Percentiles rank a stretch among this genome's conserved stretches.
Evolutionary conservation across 2,888 invertebrate species (phyloP).

Genomic region (Heteropelma amictum): DNA sequence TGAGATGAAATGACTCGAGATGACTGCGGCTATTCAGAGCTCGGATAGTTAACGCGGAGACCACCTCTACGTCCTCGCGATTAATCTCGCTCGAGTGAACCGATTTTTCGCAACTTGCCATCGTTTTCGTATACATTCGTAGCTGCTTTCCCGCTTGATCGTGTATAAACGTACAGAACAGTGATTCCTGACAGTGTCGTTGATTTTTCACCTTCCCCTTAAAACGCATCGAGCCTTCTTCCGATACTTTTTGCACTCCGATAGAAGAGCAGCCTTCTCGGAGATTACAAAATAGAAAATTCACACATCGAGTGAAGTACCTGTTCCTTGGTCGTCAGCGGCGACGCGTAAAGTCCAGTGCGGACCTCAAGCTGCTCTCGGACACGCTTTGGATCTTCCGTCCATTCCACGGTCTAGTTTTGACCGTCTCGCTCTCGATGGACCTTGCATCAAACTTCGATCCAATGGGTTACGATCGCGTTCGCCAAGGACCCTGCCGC

Average conservation of each 20-base stretch:
- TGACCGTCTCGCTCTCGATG: constrained; percentile 6
- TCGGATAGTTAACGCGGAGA: constrained; percentile 26
- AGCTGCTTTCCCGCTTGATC: not conserved
- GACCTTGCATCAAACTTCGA: constrained; percentile 43
- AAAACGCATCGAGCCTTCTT: too few relatives aligned
- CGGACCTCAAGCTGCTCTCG: too few relatives aligned
- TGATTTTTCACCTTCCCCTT: too few relatives aligned
- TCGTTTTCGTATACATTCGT: not conserved
- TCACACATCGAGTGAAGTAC: too few relatives aligned
- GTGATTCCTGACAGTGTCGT: too few relatives aligned
- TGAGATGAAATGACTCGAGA: constrained; percentile 35
- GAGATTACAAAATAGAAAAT: too few relatives aligned
- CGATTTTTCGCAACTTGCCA: constrained; percentile 18
- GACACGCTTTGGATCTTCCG: too few relatives aligned
- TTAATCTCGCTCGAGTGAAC: not conserved
- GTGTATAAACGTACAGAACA: not conserved
- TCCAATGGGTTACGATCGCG: constrained; percentile 50
- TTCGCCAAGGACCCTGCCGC: not conserved
- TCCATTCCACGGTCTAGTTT: not conserved
- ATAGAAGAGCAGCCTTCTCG: too few relatives aligned
- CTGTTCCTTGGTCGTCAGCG: too few relatives aligned
- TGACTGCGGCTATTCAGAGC: constrained; percentile 5
- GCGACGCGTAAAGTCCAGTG: too few relatives aligned
- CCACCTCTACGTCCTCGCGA: not conserved
- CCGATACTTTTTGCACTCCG: too few relatives aligned